Evolutionary conservation across 2,888 invertebrate species (phyloP), one percentile per base, ranked within the genome.

Genomic region (Stenchaetothrips biformis): DNA sequence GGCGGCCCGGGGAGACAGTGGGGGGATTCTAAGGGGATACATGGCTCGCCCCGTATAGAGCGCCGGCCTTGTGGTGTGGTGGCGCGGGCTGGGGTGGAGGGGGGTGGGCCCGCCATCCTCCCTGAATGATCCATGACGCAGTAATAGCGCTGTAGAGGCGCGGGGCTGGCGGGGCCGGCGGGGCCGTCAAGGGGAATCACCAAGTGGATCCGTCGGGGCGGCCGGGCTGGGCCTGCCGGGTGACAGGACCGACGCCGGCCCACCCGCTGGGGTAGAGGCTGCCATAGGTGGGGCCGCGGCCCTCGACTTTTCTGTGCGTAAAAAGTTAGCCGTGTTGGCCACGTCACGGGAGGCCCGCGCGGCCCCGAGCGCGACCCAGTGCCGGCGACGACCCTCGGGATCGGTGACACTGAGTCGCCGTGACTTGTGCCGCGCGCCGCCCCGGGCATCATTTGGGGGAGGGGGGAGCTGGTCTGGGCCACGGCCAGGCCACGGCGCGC

Each of bases 261-360:
- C 81, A 81, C 81, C 81, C 83, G 81, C 81, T 82, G 78, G 79
- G 77, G 81, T 79, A 81, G 79, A 81, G 25, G 78, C 48, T 48
- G 11, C 79, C 37, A 37, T 37, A 37, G 37, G 37, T 37, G 4
- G 37, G 4, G 37, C 4, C 37, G 37, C 37, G 37, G 37, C 37
- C 4, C 37, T 11, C 67, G 80, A 59, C 74, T 80, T 62, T 25
- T n/a, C 27, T 48, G 49, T 48, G 80, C 78, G 78, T 80, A 78
- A 78, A 77, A 37, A 27, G 67, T 62, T 80, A 53, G n/a, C n/a
- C n/a, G n/a, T n/a, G n/a, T n/a, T n/a, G n/a, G n/a, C n/a, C n/a
- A n/a, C n/a, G n/a, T n/a, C n/a, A n/a, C n/a, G n/a, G n/a, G n/a
- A n/a, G n/a, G n/a, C n/a, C n/a, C n/a, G n/a, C n/a, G n/a, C n/a